Percentiles rank a stretch among this genome's conserved stretches.
Evolutionary conservation across 2,888 invertebrate species (phyloP).

Genomic region (Agrotis clavis): DNA sequence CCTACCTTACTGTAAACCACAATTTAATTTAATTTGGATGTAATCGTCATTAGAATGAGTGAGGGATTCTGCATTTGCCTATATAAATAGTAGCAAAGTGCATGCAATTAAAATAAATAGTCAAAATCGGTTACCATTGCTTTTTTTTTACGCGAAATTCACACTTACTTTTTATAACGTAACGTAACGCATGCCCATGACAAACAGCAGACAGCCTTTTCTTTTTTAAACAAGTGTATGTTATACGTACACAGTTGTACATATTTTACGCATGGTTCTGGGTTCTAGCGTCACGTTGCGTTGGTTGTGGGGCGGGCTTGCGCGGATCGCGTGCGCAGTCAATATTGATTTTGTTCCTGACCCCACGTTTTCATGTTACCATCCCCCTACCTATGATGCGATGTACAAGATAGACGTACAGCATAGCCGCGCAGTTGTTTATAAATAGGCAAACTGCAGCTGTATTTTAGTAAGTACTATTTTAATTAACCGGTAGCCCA

Average conservation of each 20-base stretch:
- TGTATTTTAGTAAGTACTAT: constrained; percentile 15
- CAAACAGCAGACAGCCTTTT: neutral
- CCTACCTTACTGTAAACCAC: too few species aligned
- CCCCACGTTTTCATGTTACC: constrained; percentile 71
- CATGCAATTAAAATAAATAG: neutral
- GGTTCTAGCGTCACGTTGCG: constrained; percentile 13
- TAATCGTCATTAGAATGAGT: too few species aligned
- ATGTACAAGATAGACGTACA: constrained; percentile 49
- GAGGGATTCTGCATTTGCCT: neutral
- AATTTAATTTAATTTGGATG: too few species aligned
- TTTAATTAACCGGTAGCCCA: neutral
- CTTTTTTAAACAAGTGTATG: constrained; percentile 21
- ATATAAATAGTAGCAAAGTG: neutral
- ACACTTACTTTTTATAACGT: neutral
- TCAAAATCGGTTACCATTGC: neutral
- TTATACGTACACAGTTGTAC: neutral
- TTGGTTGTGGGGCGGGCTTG: constrained; percentile 64
- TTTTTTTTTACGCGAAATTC: constrained; percentile 9
- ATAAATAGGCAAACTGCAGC: constrained; percentile 32
- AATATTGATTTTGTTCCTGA: constrained; percentile 80
- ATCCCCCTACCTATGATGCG: constrained; percentile 66
- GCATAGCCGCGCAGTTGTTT: constrained; percentile 26
- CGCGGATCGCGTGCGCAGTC: constrained; percentile 86
- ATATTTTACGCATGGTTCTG: constrained; percentile 26
- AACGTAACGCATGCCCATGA: neutral